phyloP scores from a whole-genome alignment of 1,140 invertebrate species.

The Aradophagus sp. region DNA sequence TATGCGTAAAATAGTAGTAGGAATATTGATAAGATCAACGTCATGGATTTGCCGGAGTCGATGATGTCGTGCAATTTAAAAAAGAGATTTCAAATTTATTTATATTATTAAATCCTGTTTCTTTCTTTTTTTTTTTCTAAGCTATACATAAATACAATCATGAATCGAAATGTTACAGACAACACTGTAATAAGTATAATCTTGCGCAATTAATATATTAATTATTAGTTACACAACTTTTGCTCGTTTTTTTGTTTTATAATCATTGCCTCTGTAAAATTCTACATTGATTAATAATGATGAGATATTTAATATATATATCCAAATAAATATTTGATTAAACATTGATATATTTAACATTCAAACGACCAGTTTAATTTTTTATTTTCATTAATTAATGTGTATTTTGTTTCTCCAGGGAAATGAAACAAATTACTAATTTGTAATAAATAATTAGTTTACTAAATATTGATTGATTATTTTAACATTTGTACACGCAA shows the following conservation, averaged over 20 bases:
- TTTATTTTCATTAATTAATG: no score
- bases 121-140: no score
- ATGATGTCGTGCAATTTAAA: slow-evolving; percentile 7
- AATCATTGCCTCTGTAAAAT: slow-evolving; percentile 63
- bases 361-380: no score
- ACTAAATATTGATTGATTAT: no score
- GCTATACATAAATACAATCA: slow-evolving; percentile 60
- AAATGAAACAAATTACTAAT: no score
- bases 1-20: slow-evolving; percentile 37
- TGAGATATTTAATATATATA: no score
- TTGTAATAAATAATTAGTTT: no score
- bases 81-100: slow-evolving; percentile 57
- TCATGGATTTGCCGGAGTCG: slow-evolving; percentile 45
- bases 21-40: slow-evolving; percentile 9
- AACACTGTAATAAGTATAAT: slow-evolving; percentile 61
- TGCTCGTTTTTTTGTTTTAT: slow-evolving; percentile 46
- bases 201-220: slow-evolving; percentile 69
- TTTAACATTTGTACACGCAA: no score
- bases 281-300: slow-evolving; percentile 67
- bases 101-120: no score
- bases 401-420: no score
- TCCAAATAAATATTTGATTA: slow-evolving; percentile 65
- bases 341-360: slow-evolving; percentile 58
- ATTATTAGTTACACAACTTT: slow-evolving; percentile 62
- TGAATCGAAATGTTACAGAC: slow-evolving; percentile 51